A percentile compares a stretch with the other conserved stretches of the same genome.
phyloP scores from a whole-genome alignment of 2,797 vertebrate species.

The Anas bahamensis region DNA sequence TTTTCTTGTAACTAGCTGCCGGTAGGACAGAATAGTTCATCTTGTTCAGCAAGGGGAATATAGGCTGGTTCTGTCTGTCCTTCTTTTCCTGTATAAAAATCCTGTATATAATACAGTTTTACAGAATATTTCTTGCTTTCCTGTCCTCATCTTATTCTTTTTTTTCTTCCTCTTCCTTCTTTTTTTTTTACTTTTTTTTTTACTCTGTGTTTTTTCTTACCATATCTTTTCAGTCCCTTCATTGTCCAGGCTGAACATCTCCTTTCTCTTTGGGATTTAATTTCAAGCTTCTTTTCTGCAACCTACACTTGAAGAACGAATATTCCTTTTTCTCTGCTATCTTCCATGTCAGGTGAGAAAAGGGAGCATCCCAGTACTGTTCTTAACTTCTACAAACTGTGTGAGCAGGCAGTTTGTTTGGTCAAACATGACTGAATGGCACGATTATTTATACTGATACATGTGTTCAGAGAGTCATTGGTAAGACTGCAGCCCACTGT shows the following conservation, averaged over 20 bases:
- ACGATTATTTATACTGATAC: not conserved
- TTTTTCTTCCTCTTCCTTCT: not conserved
- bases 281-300: slow-evolving; percentile 48
- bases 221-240: slow-evolving; percentile 31
- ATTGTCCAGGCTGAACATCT: slow-evolving; percentile 33
- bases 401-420: not conserved
- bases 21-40: not conserved
- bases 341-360: slow-evolving; percentile 65
- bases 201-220: not conserved
- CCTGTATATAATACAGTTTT: not conserved
- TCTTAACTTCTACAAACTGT: not conserved
- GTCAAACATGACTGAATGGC: not conserved
- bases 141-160: not conserved
- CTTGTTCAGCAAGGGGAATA: not conserved
- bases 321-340: slow-evolving; percentile 30
- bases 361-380: not conserved
- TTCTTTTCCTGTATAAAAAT: not conserved
- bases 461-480: not conserved
- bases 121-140: not conserved
- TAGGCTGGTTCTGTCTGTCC: not conserved
- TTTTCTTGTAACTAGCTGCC: not conserved
- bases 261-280: slow-evolving; percentile 55
- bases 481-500: not conserved
- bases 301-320: slow-evolving; percentile 19
- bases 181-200: not conserved